Conservation (phyloP, 1,140 invertebrate genomes). For the Bombyx mandarina region DNA sequence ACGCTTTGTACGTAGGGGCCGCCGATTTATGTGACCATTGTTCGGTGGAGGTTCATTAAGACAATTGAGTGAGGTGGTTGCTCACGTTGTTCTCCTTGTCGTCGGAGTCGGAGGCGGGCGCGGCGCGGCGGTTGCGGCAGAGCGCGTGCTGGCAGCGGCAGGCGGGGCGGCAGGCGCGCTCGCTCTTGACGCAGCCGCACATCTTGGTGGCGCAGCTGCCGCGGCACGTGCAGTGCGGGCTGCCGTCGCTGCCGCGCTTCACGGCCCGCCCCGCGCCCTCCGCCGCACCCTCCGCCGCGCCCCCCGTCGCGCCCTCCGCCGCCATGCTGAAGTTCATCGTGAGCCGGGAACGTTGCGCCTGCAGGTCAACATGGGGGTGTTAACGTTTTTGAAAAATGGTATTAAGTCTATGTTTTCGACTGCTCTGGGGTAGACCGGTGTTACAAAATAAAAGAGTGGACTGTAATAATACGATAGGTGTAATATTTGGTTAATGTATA, state of each 20-base stretch:
- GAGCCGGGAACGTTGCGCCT: constrained; percentile 51
- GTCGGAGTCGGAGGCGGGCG: constrained; percentile 40
- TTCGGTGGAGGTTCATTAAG: no score
- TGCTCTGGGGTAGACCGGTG: no score
- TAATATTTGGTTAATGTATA: no score
- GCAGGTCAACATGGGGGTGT: not conserved
- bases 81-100: constrained; percentile 58
- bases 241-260: constrained; percentile 71
- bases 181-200: constrained; percentile 73
- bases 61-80: not conserved
- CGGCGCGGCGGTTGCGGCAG: constrained; percentile 66
- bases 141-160: constrained; percentile 71
- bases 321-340: constrained; percentile 46
- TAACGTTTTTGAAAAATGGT: not conserved
- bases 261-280: constrained; percentile 15
- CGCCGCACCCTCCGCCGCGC: constrained; percentile 3
- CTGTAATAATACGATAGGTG: no score
- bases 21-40: no score
- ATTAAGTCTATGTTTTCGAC: no score
- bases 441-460: no score
- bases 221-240: constrained; percentile 74
- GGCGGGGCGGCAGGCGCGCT: constrained; percentile 46
- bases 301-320: constrained; percentile 6
- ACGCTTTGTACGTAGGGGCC: no score
- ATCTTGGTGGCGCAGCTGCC: constrained; percentile 71